Evolutionary conservation across 2,113 vertebrate species (phyloP).

Genomic region (Notechis scutatus): DNA sequence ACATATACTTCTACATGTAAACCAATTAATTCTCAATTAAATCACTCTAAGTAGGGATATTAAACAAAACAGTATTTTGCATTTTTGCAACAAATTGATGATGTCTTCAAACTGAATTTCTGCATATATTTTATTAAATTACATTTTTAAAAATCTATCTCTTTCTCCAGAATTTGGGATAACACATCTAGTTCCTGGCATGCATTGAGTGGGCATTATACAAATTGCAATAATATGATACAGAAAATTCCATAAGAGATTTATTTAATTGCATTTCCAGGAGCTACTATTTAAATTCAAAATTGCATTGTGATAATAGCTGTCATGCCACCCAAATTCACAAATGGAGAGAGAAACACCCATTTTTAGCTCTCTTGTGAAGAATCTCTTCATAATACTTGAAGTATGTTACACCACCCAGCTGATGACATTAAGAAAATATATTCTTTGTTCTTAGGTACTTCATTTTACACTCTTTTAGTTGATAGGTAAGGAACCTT

Average conservation of each 20-base stretch:
- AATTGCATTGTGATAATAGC: neutral
- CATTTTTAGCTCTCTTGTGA: neutral
- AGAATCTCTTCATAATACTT: neutral
- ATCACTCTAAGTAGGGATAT: neutral
- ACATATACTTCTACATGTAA: neutral
- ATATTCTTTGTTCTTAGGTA: fast-evolving
- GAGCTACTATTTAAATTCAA: neutral
- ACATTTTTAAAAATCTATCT: neutral
- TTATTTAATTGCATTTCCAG: neutral
- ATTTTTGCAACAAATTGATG: neutral
- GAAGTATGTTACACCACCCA: neutral
- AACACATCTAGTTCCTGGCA: neutral
- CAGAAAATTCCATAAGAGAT: neutral
- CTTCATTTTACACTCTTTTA: neutral
- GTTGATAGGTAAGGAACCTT: neutral
- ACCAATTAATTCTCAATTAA: neutral
- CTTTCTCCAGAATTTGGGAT: neutral
- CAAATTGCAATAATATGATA: neutral
- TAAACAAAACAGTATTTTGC: neutral
- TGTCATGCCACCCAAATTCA: neutral
- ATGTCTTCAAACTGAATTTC: neutral
- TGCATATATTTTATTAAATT: neutral
- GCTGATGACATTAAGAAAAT: neutral
- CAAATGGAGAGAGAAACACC: neutral
- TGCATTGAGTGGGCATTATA: neutral